Percentiles rank a stretch among this genome's conserved stretches.
phyloP scores from a whole-genome alignment of 2,113 vertebrate species.

The Periophthalmus modestus region DNA sequence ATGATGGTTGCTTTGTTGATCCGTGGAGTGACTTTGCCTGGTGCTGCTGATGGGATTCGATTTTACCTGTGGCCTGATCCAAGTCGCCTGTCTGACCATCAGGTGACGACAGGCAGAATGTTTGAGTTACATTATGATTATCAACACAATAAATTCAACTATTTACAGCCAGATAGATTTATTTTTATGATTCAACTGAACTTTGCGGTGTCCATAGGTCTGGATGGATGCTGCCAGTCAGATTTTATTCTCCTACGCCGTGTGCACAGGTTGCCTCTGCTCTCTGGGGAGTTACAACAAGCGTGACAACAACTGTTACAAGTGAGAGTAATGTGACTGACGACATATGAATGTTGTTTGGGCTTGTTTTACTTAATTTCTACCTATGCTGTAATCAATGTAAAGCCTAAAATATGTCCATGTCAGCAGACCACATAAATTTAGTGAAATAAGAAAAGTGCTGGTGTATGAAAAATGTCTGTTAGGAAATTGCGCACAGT shows the following conservation, averaged over 20 bases:
- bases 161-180: not conserved
- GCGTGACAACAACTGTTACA: slow-evolving; percentile 46
- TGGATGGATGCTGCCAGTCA: slow-evolving; percentile 49
- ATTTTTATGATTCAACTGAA: not conserved
- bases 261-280: slow-evolving; percentile 26
- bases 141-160: not conserved
- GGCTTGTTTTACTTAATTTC: no score
- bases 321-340: slow-evolving; percentile 16
- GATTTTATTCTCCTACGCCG: slow-evolving; percentile 30
- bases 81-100: slow-evolving; percentile 19
- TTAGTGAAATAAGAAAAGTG: no score
- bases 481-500: no score
- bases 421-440: no score
- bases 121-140: no score
- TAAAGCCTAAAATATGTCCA: no score
- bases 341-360: no score
- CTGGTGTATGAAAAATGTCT: no score
- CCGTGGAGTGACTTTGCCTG: slow-evolving; percentile 37
- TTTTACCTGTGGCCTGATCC: slow-evolving; percentile 41
- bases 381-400: no score
- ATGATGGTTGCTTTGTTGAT: slow-evolving; percentile 39
- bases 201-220: slow-evolving; percentile 14
- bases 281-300: slow-evolving; percentile 45
- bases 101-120: no score
- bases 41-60: slow-evolving; percentile 28